These are phyloP conservation scores for Rhinolophus sinicus DNA, from an alignment of 2,113 vertebrate species.

Conservation along the genomic window DNA sequence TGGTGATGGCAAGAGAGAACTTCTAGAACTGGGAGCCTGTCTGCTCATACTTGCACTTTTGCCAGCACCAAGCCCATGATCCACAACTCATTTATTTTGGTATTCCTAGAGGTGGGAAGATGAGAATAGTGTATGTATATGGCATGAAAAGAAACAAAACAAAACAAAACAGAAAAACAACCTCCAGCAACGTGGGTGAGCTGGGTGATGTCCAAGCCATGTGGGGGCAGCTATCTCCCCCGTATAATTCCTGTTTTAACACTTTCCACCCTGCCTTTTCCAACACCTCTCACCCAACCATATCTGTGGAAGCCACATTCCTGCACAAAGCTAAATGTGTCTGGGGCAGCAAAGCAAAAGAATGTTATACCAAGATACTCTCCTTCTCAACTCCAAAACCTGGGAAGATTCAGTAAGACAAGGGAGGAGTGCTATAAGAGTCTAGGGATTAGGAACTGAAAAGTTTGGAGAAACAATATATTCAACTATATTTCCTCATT, in stretches of 20 bases:
- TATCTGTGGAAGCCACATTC: not conserved
- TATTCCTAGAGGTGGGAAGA: slow-evolving; percentile 19
- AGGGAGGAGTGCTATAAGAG: not conserved
- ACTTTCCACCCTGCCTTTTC: not conserved
- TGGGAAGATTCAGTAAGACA: not conserved
- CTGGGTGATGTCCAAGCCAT: not conserved
- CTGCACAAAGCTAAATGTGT: not conserved
- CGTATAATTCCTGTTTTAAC: not conserved
- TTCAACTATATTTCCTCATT: not conserved
- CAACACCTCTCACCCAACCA: not conserved
- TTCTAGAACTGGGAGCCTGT: not conserved
- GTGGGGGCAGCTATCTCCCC: not conserved
- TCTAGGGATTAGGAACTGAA: not conserved
- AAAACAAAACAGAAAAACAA: not conserved
- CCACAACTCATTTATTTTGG: not conserved
- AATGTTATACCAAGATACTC: not conserved
- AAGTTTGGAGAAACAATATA: not conserved
- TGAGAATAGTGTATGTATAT: not conserved
- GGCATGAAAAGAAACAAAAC: not conserved
- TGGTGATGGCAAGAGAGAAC: not conserved
- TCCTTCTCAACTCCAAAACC: not conserved
- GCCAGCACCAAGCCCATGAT: not conserved
- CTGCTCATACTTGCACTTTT: not conserved
- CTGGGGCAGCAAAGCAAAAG: not conserved
- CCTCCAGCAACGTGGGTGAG: not conserved